Evolutionary conservation across 2,797 vertebrate species (phyloP).

Genomic region (Stomatorhinus walkeri): DNA sequence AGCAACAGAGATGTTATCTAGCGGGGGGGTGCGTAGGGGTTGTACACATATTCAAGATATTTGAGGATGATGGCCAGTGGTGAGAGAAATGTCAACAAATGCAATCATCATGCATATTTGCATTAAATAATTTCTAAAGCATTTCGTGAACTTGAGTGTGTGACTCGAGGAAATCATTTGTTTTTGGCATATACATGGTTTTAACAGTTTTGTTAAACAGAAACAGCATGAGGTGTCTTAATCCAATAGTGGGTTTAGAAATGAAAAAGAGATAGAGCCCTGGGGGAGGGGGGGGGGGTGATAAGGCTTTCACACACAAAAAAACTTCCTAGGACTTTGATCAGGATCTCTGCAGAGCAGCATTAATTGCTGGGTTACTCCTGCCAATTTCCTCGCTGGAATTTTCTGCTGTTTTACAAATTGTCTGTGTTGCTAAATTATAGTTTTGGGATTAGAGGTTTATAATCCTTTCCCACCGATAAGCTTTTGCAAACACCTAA

Average conservation of each 20-base stretch:
- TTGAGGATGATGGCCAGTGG: neutral
- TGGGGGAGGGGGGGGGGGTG: neutral
- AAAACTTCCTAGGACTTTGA: neutral
- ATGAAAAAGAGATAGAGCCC: neutral
- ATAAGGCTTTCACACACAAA: neutral
- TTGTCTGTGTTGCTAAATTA: slow-evolving; percentile 38
- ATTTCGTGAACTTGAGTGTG: neutral
- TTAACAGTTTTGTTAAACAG: neutral
- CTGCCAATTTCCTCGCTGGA: slow-evolving; percentile 32
- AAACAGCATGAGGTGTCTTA: neutral
- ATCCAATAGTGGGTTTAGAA: neutral
- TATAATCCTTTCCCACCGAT: slow-evolving; percentile 27
- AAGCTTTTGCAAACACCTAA: slow-evolving; percentile 48
- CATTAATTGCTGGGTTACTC: slow-evolving; percentile 38
- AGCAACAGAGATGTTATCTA: neutral
- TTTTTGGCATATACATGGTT: neutral
- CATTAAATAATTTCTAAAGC: neutral
- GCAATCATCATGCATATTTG: neutral
- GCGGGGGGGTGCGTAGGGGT: neutral
- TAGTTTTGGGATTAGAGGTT: slow-evolving; percentile 39
- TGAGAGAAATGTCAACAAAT: neutral
- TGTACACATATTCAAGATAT: neutral
- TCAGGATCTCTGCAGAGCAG: neutral
- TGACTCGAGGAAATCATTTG: neutral
- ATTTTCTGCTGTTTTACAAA: slow-evolving; percentile 30